Base-by-base conservation (phyloP, 2,797 vertebrate species). In the Chrysolophus pictus region DNA sequence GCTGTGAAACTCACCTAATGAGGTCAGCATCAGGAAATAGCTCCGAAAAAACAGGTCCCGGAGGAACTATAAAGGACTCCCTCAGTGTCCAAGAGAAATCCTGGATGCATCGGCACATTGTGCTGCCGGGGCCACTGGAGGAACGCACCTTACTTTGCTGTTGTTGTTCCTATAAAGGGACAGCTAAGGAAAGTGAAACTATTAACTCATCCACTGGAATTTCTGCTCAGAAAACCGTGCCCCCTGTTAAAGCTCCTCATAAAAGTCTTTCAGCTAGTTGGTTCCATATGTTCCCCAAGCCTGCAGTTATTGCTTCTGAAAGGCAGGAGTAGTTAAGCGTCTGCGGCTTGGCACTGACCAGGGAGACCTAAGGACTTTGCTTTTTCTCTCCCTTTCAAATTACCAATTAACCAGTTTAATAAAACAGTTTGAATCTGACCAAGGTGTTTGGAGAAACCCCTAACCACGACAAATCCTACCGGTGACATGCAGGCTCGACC, bases 181-280 rank as follows among this genome's bases (percentile, higher is more conserved):
- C 91, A 94, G 94, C 95, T 92, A 94, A 96, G 86, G 84, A 96
- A 96, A 97, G 95, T 92, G 96, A 96, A 97, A 92, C 96, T 96
- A 96, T 97, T 96, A 97, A 97, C 95, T 96, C 94, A 93, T 97
- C 96, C 95, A 91, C 93, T 97, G 95, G 96, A 96, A 96, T 97
- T 96, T 96, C 90, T 95, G 74, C 96, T 96, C 96, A 86, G 94
- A 96, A 97, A 94, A 95, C 92, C 15, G 11, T 96, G 95, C 80
- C 95, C 96, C 91, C 96, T 96, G 89, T 97, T 96, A 96, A 96
- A 96, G 88, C 87, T 96, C 69, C 96, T 96, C 95, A 96, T 96
- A 97, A 97, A 96, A 97, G 95, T 82, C 94, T 96, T 95, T 96
- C 17, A 7, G 82, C 91, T 97, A 97, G 96, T 97, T 97, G 91